These are phyloP conservation scores for Eptesicus fuscus DNA, from an alignment of 2,113 vertebrate species.

Conservation along the genomic window DNA sequence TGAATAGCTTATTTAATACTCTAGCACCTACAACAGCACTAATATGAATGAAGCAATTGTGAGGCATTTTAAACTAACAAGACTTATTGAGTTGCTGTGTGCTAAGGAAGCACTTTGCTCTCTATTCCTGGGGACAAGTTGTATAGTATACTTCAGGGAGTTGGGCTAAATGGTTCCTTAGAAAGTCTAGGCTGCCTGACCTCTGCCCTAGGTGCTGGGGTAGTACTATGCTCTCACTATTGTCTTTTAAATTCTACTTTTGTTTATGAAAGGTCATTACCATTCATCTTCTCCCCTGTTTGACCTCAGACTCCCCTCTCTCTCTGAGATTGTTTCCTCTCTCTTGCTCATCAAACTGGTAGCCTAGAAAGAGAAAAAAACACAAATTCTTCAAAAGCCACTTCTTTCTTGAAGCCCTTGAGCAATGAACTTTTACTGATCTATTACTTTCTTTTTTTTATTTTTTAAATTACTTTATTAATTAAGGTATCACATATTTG, in stretches of 20 bases:
- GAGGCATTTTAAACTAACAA: not conserved
- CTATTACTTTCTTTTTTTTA: conserved; percentile 42
- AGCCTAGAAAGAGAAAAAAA: not conserved
- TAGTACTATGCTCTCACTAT: not conserved
- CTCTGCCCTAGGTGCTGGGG: not conserved
- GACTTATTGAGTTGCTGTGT: not conserved
- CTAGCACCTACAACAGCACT: not conserved
- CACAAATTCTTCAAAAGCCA: not conserved
- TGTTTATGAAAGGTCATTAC: not conserved
- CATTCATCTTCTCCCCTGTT: not conserved
- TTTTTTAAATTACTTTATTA: too few species aligned
- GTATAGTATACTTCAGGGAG: not conserved
- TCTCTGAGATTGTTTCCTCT: conserved; percentile 22
- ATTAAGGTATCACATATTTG: too few species aligned
- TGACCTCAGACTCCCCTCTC: not conserved
- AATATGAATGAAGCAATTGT: not conserved
- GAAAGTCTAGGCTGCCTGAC: not conserved
- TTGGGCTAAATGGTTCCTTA: not conserved
- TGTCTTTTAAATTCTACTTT: not conserved
- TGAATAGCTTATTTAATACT: not conserved
- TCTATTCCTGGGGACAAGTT: not conserved
- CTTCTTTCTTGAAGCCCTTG: conserved; percentile 54
- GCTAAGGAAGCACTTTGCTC: not conserved
- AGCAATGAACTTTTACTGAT: conserved; percentile 54
- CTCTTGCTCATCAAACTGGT: conserved; percentile 38